Conservation (phyloP, 1,140 invertebrate genomes). For the Propsilocerus akamusi region DNA sequence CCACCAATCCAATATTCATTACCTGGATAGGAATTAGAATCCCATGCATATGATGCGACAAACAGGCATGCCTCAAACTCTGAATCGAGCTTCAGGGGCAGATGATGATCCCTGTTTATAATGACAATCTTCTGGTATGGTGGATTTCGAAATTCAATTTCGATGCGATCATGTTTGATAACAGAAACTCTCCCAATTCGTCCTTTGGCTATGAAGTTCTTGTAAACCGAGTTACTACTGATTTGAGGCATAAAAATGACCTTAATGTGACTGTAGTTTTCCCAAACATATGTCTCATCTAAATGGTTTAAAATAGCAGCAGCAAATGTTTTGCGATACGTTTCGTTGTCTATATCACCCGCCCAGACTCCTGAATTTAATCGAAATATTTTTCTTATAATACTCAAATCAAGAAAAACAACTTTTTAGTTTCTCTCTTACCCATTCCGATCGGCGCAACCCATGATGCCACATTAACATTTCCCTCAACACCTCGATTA, state of each 20-base stretch:
- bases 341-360: background rate
- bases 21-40: background rate
- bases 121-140: too few species aligned
- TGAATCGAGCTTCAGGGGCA: too few species aligned
- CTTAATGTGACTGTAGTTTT: too few species aligned
- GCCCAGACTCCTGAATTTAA: background rate
- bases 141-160: too few species aligned
- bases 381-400: background rate
- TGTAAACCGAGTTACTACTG: too few species aligned
- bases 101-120: too few species aligned
- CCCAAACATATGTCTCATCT: background rate
- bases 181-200: too few species aligned
- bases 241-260: too few species aligned
- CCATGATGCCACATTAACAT: background rate
- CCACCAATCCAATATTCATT: background rate
- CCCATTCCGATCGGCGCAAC: background rate
- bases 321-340: background rate
- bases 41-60: background rate
- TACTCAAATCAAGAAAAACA: background rate
- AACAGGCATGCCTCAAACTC: background rate
- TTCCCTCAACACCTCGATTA: background rate
- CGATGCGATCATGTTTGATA: too few species aligned
- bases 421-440: background rate
- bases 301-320: background rate
- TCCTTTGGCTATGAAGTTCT: too few species aligned